A percentile compares a stretch with the other conserved stretches of the same genome.
Evolutionary conservation across 2,797 vertebrate species (phyloP).

Genomic region (Enteromius treurensis): DNA sequence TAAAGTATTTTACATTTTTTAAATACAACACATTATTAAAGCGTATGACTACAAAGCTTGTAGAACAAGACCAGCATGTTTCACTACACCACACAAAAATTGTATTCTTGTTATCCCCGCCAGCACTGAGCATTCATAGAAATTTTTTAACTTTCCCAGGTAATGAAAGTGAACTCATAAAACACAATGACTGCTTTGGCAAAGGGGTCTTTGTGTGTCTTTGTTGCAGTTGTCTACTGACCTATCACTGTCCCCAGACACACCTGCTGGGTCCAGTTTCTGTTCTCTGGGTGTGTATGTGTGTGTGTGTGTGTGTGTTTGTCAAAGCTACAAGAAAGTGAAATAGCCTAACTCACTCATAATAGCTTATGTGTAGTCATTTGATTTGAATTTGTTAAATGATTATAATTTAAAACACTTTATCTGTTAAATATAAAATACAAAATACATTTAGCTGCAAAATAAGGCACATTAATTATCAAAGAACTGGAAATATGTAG

Average conservation of each 20-base stretch:
- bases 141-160: constrained; percentile 23
- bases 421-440: background rate
- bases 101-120: background rate
- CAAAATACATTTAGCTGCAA: background rate
- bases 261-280: constrained; percentile 19
- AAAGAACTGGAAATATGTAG: constrained; percentile 8
- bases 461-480: background rate
- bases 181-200: background rate
- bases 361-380: background rate
- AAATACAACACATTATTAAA: constrained; percentile 7
- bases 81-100: background rate
- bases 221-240: constrained; percentile 8
- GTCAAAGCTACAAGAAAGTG: background rate
- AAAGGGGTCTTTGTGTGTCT: constrained; percentile 31
- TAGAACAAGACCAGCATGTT: constrained; percentile 16
- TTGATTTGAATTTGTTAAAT: background rate
- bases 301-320: constrained; percentile 31
- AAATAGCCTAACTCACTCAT: background rate
- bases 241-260: background rate
- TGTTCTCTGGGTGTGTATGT: constrained; percentile 14
- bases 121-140: constrained; percentile 8
- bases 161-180: constrained; percentile 31
- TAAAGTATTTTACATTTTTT: too few relatives aligned
- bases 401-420: background rate
- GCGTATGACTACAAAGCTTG: constrained; percentile 2